Evolutionary conservation across 2,888 invertebrate genomes (phyloP).

Genomic region (Lasiommata megera): DNA sequence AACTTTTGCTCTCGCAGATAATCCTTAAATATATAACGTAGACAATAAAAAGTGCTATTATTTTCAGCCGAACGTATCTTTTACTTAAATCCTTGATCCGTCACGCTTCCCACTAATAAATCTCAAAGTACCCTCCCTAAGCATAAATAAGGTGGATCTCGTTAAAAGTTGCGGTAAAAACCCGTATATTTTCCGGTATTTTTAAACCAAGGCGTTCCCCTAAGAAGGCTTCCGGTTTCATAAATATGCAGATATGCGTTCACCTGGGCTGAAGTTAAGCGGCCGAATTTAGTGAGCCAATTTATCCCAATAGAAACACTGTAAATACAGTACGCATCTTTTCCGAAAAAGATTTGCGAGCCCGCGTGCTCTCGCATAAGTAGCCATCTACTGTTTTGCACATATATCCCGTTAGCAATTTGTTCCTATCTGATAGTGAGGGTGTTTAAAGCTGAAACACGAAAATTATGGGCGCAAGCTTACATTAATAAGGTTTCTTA

Average conservation of each 20-base stretch:
- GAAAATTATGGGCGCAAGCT: slow-evolving; percentile 2
- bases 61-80: slow-evolving; percentile 58
- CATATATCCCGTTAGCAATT: slow-evolving; percentile 59
- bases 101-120: slow-evolving; percentile 73
- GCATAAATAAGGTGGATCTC: slow-evolving; percentile 78
- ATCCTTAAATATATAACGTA: slow-evolving; percentile 19
- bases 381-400: slow-evolving; percentile 56
- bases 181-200: slow-evolving; percentile 69
- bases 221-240: slow-evolving; percentile 69
- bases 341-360: slow-evolving; percentile 69
- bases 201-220: slow-evolving; percentile 71
- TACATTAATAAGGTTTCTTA: not conserved
- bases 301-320: slow-evolving; percentile 78
- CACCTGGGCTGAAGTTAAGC: slow-evolving; percentile 70
- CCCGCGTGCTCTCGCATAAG: slow-evolving; percentile 74
- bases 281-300: slow-evolving; percentile 73
- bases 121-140: slow-evolving; percentile 68
- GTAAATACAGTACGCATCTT: slow-evolving; percentile 70
- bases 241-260: slow-evolving; percentile 80
- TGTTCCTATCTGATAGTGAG: slow-evolving; percentile 56
- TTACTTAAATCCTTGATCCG: slow-evolving; percentile 66
- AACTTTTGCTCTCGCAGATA: not conserved
- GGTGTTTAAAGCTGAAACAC: not conserved
- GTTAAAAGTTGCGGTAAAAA: slow-evolving; percentile 75
- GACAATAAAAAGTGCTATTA: slow-evolving; percentile 56